These are phyloP conservation scores for Kradibia gibbosae DNA, from an alignment of 1,140 invertebrate genomes.

Conservation along the genomic window DNA sequence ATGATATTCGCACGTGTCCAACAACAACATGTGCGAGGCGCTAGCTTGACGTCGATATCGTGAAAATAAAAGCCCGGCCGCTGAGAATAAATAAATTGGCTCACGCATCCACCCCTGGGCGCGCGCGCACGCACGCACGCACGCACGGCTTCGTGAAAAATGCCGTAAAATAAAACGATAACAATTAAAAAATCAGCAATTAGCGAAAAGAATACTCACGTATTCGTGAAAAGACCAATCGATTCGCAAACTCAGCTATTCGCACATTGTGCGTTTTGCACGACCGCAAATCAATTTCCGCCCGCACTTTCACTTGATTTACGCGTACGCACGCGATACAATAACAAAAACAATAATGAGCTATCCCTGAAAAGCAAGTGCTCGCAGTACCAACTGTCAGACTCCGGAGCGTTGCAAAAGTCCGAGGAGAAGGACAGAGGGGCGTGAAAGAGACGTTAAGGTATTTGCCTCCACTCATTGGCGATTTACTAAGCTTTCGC, in stretches of 20 bases:
- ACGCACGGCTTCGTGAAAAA: conserved; percentile 4
- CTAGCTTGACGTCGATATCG: conserved; percentile 44
- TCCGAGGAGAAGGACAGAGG: conserved; percentile 20
- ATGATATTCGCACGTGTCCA: neutral
- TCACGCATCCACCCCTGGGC: neutral
- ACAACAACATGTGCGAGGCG: conserved; percentile 21
- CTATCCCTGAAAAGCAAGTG: conserved; percentile 12
- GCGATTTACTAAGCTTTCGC: neutral
- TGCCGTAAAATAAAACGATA: conserved; percentile 18
- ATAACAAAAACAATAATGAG: conserved; percentile 27
- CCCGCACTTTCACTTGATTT: conserved; percentile 36
- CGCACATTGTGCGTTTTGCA: conserved; percentile 8
- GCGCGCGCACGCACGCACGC: neutral
- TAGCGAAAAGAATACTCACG: conserved; percentile 16
- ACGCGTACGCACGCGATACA: conserved; percentile 10
- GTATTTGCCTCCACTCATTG: conserved; percentile 4
- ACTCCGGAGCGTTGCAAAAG: conserved; percentile 1
- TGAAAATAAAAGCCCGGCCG: conserved; percentile 24
- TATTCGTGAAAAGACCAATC: conserved; percentile 39
- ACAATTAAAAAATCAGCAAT: neutral
- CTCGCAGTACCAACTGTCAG: neutral
- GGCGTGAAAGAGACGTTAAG: neutral
- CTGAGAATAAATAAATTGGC: conserved; percentile 40
- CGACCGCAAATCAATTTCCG: conserved; percentile 17
- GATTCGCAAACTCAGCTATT: conserved; percentile 20